Conservation (phyloP, 1,140 invertebrate species). For the Caenorhabditis briggsae region DNA sequence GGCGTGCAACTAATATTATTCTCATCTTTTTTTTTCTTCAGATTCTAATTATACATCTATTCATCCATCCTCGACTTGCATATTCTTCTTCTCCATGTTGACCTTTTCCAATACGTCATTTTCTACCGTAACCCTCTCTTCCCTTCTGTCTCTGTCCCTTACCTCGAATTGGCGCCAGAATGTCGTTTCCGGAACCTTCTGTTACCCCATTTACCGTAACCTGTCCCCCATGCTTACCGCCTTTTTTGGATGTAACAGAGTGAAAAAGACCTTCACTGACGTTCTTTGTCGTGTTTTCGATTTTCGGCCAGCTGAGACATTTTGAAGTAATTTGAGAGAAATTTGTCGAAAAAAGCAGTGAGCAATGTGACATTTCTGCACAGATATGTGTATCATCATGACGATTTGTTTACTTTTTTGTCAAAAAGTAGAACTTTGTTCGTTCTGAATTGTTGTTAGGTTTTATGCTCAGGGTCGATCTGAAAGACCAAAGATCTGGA, state of each 20-base stretch:
- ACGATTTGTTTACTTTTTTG: constrained; percentile 8
- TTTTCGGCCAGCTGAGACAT: constrained; percentile 51
- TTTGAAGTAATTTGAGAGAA: constrained; percentile 49
- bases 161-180: constrained; percentile 8
- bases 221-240: neutral
- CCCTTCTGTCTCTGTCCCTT: no score
- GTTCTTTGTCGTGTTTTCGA: constrained; percentile 37
- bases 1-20: neutral
- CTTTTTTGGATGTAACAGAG: neutral
- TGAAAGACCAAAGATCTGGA: no score
- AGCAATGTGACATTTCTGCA: constrained; percentile 17
- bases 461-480: neutral
- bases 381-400: neutral
- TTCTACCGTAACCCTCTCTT: constrained; percentile 16
- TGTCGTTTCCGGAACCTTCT: constrained; percentile 44
- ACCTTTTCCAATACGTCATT: constrained; percentile 8
- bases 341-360: constrained; percentile 43
- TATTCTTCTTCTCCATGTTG: neutral
- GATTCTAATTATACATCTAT: constrained; percentile 37
- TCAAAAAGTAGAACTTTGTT: neutral
- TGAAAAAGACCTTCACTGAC: constrained; percentile 37
- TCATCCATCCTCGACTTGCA: neutral
- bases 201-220: constrained; percentile 27
- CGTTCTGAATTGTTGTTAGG: neutral
- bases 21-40: neutral